These are phyloP conservation scores for Delphinus delphis DNA, from an alignment of 2,113 vertebrate genomes.

Conservation along the genomic window DNA sequence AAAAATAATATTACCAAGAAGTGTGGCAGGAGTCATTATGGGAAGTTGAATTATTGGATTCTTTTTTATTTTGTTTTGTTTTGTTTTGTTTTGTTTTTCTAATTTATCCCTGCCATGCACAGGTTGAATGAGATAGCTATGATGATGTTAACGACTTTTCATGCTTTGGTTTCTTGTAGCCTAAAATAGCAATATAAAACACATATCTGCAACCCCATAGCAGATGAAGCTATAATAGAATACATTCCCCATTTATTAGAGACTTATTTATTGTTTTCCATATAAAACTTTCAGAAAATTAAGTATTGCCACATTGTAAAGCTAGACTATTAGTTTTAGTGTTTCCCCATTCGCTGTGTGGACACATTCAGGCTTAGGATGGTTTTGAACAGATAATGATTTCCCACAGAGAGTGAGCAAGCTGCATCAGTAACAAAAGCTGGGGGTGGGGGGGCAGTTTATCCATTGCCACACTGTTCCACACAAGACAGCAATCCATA, in stretches of 20 bases:
- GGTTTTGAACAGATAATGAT: background rate
- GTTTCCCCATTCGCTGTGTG: background rate
- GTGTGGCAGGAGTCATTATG: background rate
- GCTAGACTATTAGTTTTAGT: background rate
- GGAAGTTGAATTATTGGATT: background rate
- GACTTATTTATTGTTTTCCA: background rate
- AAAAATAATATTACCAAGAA: background rate
- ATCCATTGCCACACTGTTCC: background rate
- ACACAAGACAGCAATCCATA: background rate
- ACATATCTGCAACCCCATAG: background rate
- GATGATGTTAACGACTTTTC: background rate
- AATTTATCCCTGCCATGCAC: background rate
- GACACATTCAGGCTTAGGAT: background rate
- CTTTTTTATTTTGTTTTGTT: background rate
- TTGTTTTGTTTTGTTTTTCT: background rate
- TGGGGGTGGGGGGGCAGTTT: no score
- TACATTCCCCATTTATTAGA: background rate
- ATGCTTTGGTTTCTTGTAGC: background rate
- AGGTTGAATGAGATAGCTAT: background rate
- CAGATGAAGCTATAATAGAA: background rate
- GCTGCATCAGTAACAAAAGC: background rate
- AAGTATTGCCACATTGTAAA: background rate
- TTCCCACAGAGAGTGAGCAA: background rate
- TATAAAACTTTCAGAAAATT: background rate
- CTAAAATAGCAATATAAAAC: slow-evolving; percentile 27